Conservation (phyloP, 2,113 vertebrate species). For the Gambusia affinis region DNA sequence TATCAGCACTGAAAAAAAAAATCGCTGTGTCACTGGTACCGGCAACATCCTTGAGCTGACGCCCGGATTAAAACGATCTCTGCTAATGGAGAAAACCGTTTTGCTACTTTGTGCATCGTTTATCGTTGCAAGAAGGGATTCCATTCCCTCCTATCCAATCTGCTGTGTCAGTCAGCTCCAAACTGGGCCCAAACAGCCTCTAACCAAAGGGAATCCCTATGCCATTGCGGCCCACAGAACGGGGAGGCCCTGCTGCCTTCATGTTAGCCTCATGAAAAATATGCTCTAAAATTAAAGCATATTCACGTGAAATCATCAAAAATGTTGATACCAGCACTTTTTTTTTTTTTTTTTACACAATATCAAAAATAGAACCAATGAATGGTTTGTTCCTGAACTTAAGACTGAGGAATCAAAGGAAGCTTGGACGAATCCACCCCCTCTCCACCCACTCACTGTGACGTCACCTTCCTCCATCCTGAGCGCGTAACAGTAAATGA, state of each 20-base stretch:
- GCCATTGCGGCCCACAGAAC: conserved; percentile 15
- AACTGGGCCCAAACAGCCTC: conserved; percentile 42
- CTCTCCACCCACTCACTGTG: conserved; percentile 32
- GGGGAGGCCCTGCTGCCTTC: background rate
- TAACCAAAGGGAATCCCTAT: conserved; percentile 68
- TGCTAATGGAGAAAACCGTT: conserved; percentile 25
- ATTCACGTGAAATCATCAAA: too few species aligned
- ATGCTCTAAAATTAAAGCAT: background rate
- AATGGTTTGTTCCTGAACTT: background rate
- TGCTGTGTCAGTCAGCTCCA: conserved; percentile 69
- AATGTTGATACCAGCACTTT: too few species aligned
- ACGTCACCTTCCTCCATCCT: conserved; percentile 48
- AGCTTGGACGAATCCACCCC: background rate
- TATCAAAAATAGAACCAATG: too few species aligned
- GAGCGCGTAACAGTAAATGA: conserved; percentile 34
- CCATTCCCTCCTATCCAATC: conserved; percentile 70
- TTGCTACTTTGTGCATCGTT: background rate
- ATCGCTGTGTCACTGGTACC: conserved; percentile 68
- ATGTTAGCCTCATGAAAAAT: conserved; percentile 13
- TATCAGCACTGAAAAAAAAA: conserved; percentile 32
- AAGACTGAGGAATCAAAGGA: background rate
- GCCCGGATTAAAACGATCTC: background rate
- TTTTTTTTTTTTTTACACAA: too few species aligned
- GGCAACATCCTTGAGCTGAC: conserved; percentile 27
- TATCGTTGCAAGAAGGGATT: conserved; percentile 60